phyloP scores from a whole-genome alignment of 1,140 invertebrate species.

The Neotoxoptera formosana region DNA sequence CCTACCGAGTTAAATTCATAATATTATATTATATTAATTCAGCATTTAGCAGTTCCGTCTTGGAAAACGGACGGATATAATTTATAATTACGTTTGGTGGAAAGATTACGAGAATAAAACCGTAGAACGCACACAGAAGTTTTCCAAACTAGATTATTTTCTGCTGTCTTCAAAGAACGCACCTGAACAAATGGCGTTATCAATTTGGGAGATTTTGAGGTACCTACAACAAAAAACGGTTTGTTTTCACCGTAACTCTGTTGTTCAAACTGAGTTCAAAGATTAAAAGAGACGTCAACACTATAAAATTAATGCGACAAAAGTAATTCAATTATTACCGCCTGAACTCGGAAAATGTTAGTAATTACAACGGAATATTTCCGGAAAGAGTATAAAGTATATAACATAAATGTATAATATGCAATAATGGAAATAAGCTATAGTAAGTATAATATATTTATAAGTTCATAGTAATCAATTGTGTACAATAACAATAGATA shows the following conservation, averaged over 20 bases:
- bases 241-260: not conserved
- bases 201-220: not conserved
- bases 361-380: not conserved
- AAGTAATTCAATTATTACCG: constrained; percentile 10
- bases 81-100: constrained; percentile 17
- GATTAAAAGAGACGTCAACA: not conserved
- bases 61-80: not conserved
- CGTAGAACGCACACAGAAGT: constrained; percentile 4
- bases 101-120: constrained; percentile 1
- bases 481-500: not conserved
- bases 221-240: not conserved
- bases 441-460: not conserved
- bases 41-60: not conserved
- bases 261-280: not conserved
- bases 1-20: not conserved
- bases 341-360: not conserved
- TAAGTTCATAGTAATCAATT: not conserved
- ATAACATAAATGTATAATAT: not conserved
- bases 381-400: not conserved
- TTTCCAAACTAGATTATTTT: not conserved
- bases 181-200: constrained; percentile 21
- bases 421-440: not conserved
- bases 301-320: not conserved
- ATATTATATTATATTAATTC: not conserved
- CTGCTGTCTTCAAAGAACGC: not conserved